Conservation (phyloP, 2,797 vertebrate species). For the Nannoperca obscura region DNA sequence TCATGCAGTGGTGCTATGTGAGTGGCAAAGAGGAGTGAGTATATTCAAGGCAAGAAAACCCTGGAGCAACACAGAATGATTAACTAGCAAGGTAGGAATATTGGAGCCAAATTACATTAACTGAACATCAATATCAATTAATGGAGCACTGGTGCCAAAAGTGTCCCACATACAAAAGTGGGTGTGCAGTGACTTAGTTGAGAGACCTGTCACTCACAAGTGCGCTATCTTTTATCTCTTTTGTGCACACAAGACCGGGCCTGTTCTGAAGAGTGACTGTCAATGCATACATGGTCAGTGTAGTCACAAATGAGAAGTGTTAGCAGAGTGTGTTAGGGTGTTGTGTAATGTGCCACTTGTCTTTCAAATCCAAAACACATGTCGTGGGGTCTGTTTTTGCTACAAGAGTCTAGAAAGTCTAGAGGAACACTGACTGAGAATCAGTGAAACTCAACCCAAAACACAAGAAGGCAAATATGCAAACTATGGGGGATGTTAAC, state of each 20-base stretch:
- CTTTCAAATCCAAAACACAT: neutral
- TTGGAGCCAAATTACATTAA: slow-evolving; percentile 48
- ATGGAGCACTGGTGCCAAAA: slow-evolving; percentile 31
- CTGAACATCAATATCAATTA: slow-evolving; percentile 61
- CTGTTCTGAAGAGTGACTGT: neutral
- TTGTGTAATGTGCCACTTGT: neutral
- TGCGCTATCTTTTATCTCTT: neutral
- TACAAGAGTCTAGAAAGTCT: neutral
- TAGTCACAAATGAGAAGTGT: neutral
- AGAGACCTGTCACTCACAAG: slow-evolving; percentile 4
- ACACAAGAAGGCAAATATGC: neutral
- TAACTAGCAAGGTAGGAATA: slow-evolving; percentile 35
- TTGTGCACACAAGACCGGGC: neutral
- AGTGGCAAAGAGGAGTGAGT: slow-evolving; percentile 4
- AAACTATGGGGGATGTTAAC: neutral
- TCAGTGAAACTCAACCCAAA: neutral
- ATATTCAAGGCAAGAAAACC: slow-evolving; percentile 44
- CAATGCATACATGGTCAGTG: neutral
- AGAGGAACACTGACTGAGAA: neutral
- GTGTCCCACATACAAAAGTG: slow-evolving; percentile 65
- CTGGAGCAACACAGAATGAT: slow-evolving; percentile 44
- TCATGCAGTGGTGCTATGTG: neutral
- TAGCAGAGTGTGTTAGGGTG: neutral
- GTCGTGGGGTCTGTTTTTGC: neutral
- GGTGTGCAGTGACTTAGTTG: slow-evolving; percentile 40